Percentiles rank a stretch among this genome's conserved stretches.
Conservation (phyloP, 2,797 vertebrate genomes). For the Acestrorhynchus altus region DNA sequence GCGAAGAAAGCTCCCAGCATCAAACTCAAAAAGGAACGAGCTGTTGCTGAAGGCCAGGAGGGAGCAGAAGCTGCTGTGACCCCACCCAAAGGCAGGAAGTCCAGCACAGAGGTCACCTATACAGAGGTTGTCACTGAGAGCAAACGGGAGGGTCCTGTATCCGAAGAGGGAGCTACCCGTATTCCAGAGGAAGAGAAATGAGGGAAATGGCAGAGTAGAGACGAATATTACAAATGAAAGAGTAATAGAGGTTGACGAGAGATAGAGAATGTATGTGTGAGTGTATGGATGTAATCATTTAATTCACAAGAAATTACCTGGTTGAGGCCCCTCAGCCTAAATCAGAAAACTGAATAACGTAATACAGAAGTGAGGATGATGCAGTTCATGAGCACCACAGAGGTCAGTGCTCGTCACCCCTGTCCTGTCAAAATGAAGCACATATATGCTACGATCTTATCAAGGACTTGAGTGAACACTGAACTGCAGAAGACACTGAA, state of each 20-base stretch:
- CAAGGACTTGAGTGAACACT: background rate
- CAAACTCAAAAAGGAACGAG: constrained; percentile 87
- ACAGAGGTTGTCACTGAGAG: constrained; percentile 82
- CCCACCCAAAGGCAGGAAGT: constrained; percentile 66
- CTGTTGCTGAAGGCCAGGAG: constrained; percentile 84
- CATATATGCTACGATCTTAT: too few relatives aligned
- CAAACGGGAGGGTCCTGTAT: constrained; percentile 81
- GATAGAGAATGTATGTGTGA: background rate
- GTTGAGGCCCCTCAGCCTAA: background rate
- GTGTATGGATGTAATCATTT: background rate
- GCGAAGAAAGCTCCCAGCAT: constrained; percentile 88
- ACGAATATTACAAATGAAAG: background rate
- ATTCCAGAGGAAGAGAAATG: constrained; percentile 65
- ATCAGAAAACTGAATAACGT: background rate
- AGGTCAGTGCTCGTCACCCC: background rate
- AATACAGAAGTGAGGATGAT: too few relatives aligned
- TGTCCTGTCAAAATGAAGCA: too few relatives aligned
- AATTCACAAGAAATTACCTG: background rate
- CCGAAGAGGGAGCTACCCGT: constrained; percentile 70
- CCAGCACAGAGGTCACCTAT: constrained; percentile 76
- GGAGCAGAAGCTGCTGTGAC: constrained; percentile 70
- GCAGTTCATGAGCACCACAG: background rate
- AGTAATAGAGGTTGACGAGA: background rate
- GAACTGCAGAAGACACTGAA: background rate
- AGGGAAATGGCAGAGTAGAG: constrained; percentile 49